Base-by-base conservation (phyloP, 2,888 invertebrate species). In the Athalia rosae region DNA sequence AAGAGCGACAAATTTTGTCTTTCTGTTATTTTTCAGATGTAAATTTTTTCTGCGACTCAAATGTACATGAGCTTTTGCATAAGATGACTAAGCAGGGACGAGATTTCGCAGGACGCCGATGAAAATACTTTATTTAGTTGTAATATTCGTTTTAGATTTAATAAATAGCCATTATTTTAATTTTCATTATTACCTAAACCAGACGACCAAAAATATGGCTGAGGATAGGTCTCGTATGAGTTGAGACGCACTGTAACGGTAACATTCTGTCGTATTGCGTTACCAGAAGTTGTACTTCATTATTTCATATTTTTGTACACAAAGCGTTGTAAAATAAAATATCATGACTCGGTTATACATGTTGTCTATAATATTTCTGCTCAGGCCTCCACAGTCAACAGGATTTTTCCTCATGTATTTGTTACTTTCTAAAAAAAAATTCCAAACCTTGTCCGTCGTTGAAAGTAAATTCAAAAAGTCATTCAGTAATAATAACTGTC, bases 251-350 rank as follows among this genome's bases (percentile, higher is more conserved):
- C 1, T 8, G 71, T 45, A 45, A 45, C 56, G 50, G 48, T 43
- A 71, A 8, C 45, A 15, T 4, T 13, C n/a, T n/a, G 62, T 63
- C 71, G 43, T 45, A 58, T 45, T 58, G 45, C 71, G 71, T 71
- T 71, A 71, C 71, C 50, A 58, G 9, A 9, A 41, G 28, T 3
- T 63, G 62, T 71, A 71, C 71, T 71, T 56, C 56, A 71, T 71
- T 71, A 71, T 71, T 71, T 71, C 71, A 45, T 71, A 71, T 71
- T 71, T 71, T 71, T 71, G 71, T 71, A 71, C 71, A 69, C 69
- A 71, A 71, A 56, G 58, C 13, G 53, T 28, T 41, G 56, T 71
- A 71, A 71, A 71, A 71, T 71, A 71, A 71, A 71, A 43, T 58
- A 13, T 71, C 58, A 56, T 15, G 28, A 53, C 58, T 71, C 71